Conservation (phyloP, 1,140 invertebrate genomes). For the Probaryconus sp. region DNA sequence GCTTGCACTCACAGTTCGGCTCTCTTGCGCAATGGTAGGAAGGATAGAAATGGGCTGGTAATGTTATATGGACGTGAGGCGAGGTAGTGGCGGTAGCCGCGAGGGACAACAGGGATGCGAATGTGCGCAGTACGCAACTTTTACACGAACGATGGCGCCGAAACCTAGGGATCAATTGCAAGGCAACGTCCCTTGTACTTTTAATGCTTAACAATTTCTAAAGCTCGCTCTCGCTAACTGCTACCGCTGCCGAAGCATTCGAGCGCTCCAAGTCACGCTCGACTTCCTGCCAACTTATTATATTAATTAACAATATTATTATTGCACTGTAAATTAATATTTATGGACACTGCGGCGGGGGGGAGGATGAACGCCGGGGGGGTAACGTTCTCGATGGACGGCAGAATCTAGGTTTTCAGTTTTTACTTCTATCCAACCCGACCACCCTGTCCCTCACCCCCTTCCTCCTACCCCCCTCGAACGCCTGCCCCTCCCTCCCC, state of each 20-base stretch:
- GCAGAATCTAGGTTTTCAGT: too few relatives aligned
- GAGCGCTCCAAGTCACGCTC: slow-evolving; percentile 39
- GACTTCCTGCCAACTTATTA: slow-evolving; percentile 38
- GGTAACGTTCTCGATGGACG: too few relatives aligned
- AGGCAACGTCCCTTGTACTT: slow-evolving; percentile 76
- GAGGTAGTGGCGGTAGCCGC: slow-evolving; percentile 64
- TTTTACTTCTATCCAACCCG: too few relatives aligned
- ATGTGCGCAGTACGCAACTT: slow-evolving; percentile 77
- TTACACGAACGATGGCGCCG: slow-evolving; percentile 74
- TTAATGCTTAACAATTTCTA: slow-evolving; percentile 72
- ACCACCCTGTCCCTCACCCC: too few relatives aligned
- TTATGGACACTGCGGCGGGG: slow-evolving; percentile 14
- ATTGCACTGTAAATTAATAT: slow-evolving; percentile 34
- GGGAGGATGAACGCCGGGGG: too few relatives aligned
- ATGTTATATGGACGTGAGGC: slow-evolving; percentile 43
- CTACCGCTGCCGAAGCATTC: slow-evolving; percentile 32
- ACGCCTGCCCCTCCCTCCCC: too few relatives aligned
- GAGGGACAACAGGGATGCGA: slow-evolving; percentile 67
- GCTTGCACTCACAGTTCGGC: slow-evolving; percentile 60
- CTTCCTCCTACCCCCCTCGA: too few relatives aligned
- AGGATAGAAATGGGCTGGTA: slow-evolving; percentile 59
- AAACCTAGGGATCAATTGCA: slow-evolving; percentile 75
- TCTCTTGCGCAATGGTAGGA: slow-evolving; percentile 55
- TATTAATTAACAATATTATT: slow-evolving; percentile 52
- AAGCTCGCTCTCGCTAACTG: slow-evolving; percentile 56